A percentile compares a stretch with the other conserved stretches of the same genome.
These are phyloP conservation scores for Isoperla grammatica DNA, from an alignment of 2,888 invertebrate genomes.

Conservation along the genomic window DNA sequence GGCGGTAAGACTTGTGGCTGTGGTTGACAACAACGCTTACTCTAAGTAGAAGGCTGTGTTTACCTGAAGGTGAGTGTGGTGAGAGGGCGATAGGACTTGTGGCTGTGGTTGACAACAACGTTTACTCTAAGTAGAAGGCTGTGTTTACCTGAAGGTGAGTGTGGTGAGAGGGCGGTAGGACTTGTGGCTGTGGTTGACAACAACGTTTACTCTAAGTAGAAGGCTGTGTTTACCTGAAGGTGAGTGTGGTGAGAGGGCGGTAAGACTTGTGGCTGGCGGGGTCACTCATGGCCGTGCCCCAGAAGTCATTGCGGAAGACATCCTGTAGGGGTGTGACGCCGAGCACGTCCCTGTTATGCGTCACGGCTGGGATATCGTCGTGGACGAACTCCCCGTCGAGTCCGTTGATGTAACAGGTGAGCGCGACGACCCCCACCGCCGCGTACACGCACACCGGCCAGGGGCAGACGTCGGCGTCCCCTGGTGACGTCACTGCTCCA, in stretches of 20 bases:
- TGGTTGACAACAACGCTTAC: no score
- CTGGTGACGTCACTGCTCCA: background rate
- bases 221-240: conserved; percentile 86
- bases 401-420: conserved; percentile 66
- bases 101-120: no score
- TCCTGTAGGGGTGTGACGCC: conserved; percentile 57
- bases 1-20: no score
- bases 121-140: no score
- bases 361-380: conserved; percentile 81
- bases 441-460: conserved; percentile 50
- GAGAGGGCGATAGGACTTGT: no score
- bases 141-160: no score
- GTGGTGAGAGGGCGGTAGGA: no score
- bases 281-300: conserved; percentile 86
- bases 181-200: no score
- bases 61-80: no score
- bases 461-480: background rate
- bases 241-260: conserved; percentile 73
- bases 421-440: conserved; percentile 59
- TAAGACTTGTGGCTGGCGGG: conserved; percentile 80
- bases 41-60: no score
- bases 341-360: conserved; percentile 73
- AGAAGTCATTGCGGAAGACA: conserved; percentile 75
- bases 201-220: no score
- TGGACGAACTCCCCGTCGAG: conserved; percentile 79